These are phyloP conservation scores for Molossus molossus DNA, from an alignment of 2,797 vertebrate genomes.

Conservation along the genomic window DNA sequence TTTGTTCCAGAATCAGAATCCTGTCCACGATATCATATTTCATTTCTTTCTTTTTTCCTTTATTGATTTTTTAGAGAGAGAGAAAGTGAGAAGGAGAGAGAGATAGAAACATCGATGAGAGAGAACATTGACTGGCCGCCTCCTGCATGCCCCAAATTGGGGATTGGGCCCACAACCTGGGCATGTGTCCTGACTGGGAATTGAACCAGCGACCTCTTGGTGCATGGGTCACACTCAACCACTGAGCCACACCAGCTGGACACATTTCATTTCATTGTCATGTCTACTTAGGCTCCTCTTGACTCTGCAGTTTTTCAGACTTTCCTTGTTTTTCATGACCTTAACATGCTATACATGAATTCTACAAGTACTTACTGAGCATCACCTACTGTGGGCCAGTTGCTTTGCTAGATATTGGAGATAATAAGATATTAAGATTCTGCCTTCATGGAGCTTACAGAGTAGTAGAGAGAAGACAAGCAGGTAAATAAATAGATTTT, in stretches of 20 bases:
- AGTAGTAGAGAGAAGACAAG: not conserved
- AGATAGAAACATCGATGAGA: too few relatives aligned
- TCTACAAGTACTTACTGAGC: constrained; percentile 6
- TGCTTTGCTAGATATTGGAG: not conserved
- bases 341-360: not conserved
- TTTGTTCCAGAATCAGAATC: constrained; percentile 12
- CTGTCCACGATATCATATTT: not conserved
- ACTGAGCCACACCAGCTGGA: too few relatives aligned
- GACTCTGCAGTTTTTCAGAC: not conserved
- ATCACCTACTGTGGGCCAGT: not conserved
- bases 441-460: not conserved
- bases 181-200: too few relatives aligned
- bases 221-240: too few relatives aligned
- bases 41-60: not conserved
- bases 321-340: constrained; percentile 39
- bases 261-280: constrained; percentile 8
- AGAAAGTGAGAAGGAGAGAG: too few relatives aligned
- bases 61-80: too few relatives aligned
- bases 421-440: constrained; percentile 4
- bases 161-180: too few relatives aligned
- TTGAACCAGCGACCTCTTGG: too few relatives aligned
- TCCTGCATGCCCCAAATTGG: too few relatives aligned
- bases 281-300: constrained; percentile 40
- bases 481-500: constrained; percentile 37
- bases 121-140: too few relatives aligned